Conservation (phyloP, 2,797 vertebrate genomes). For the Onychomys torridus region DNA sequence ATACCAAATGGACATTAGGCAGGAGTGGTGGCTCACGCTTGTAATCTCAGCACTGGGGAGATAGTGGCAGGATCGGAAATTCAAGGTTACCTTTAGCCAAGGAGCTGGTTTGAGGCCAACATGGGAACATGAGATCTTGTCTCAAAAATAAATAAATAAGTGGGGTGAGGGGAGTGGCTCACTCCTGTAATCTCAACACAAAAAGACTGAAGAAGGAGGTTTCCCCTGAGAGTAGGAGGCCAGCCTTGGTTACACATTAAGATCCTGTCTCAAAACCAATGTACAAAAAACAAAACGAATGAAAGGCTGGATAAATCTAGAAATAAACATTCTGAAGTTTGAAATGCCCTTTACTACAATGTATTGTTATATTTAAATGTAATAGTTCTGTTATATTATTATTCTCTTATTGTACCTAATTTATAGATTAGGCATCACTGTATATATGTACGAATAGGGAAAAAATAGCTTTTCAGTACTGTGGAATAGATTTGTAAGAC, state of each 20-base stretch:
- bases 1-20: not conserved
- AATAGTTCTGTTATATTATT: not conserved
- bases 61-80: not conserved
- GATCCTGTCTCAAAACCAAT: not conserved
- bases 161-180: not conserved
- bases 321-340: not conserved
- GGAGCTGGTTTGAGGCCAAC: not conserved
- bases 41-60: not conserved
- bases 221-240: not conserved
- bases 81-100: not conserved
- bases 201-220: not conserved
- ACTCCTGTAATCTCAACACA: not conserved
- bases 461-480: not conserved
- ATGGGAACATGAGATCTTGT: not conserved
- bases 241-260: not conserved
- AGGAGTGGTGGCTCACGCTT: not conserved
- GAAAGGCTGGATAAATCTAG: not conserved
- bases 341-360: not conserved
- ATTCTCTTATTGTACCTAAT: not conserved
- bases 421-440: not conserved
- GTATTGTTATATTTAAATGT: not conserved
- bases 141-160: not conserved
- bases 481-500: not conserved
- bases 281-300: not conserved
- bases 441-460: not conserved